Base-by-base conservation (phyloP, 2,888 invertebrate genomes). In the Cheilosia soror region DNA sequence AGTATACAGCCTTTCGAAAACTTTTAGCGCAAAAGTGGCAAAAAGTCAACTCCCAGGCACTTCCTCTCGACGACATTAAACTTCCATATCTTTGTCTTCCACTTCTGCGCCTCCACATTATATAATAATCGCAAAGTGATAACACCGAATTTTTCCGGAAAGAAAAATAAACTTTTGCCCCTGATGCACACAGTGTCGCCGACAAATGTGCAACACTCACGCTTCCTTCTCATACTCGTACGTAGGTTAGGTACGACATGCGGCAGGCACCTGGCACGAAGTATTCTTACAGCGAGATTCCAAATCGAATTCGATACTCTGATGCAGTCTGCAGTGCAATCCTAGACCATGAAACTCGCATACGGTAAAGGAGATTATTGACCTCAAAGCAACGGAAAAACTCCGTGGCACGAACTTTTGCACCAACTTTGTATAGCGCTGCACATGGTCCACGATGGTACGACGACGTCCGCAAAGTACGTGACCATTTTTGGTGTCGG, bases 401-500 rank as follows among this genome's bases (percentile, higher is more conserved):
- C 15, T 62, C 13, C 15, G n/a, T 66, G 40, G 25, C 53, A 76
- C 51, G 76, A 81, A 81, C 62, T 68, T 42, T 58, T 58, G 31
- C 47, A 25, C 62, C 40, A 68, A 79, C 72, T 79, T 66, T 62
- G 40, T 66, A 20, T 20, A 55, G 27, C 33, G 65, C 62, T 25
- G 27, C 63, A 76, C 69, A 69, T 65, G 6, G 68, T 49, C 42
- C 75, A 71, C 57, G 37, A 69, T 65, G 75, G 63, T 63, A 68
- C 63, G 55, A 7, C n/a, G 13, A 13, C 11, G 5, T 7, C n/a
- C 44, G 44, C 15, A 27, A 37, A 69, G 63, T 76, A 71, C 81
- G 76, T 81, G 81, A 76, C 68, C 76, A 65, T 76, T 69, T 76
- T 58, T n/a, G 63, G 63, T 69, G 80, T 51, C 51, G 2, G 9